Base-by-base conservation (phyloP, 2,797 vertebrate species). In the Limosa lapponica region DNA sequence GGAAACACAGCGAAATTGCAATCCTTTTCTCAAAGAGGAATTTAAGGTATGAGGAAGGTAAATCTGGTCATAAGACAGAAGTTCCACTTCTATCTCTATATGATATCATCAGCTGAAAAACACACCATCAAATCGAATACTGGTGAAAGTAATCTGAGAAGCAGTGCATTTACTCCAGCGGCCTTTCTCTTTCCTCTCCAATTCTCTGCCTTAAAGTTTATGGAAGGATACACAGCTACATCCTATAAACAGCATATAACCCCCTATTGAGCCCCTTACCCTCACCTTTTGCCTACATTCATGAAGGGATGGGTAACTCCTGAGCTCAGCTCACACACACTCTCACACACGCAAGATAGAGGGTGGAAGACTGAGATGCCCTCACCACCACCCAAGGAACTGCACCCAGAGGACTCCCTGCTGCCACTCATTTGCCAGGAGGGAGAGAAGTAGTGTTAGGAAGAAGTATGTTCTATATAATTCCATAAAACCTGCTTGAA, bases 371-470 rank as follows among this genome's bases (percentile, higher is more conserved):
- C 6, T 27, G 14, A 82, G 17, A 70, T 43, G 11, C 25, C 13
- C 11, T 67, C 48, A 81, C 11, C 3, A 64, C 7, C 3, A 23
- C 23, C 2, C 25, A 64, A 69, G 23, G 4, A 43, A 25, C 48
- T 44, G 44, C 0, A 6, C 0, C 0, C 15, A 84, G 4, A 16
- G 27, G 18, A 64, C 46, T 66, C 30, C 61, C 16, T 23, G 24
- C n/a, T 61, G 23, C 23, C 74, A n/a, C 0, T 0, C 8, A 78
- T 62, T 23, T 18, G 32, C 16, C 6, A 34, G 34, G 16, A 77
- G 10, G 24, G 24, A 80, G 6, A 70, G 43, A 55, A 75, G 6
- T 6, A 43, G 8, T 4, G 14, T 17, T 25, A 74, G 6, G n/a
- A 67, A 48, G 24, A 85, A 34, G 5, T 12, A 74, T 2, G 3